Percentiles rank a stretch among this genome's conserved stretches.
Evolutionary conservation across 2,113 vertebrate species (phyloP).

Genomic region (Stigmatopora nigra): DNA sequence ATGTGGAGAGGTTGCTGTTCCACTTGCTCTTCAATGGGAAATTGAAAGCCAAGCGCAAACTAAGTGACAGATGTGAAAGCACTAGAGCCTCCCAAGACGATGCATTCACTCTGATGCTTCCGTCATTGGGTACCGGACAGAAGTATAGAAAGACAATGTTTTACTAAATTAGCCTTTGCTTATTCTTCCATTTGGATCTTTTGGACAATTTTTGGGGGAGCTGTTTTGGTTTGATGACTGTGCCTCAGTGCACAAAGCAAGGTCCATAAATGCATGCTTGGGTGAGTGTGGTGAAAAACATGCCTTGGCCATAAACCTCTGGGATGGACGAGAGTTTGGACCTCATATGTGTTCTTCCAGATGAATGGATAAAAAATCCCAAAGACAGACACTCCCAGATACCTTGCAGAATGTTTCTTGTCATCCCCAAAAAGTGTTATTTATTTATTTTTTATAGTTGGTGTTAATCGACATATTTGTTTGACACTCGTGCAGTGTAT

Average conservation of each 20-base stretch:
- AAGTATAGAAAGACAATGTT: background rate
- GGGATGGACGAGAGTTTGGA: background rate
- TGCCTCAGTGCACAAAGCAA: background rate
- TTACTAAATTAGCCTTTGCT: too few species aligned
- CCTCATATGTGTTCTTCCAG: background rate
- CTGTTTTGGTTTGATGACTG: background rate
- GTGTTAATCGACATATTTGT: too few species aligned
- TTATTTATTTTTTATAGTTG: too few species aligned
- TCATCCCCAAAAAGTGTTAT: too few species aligned
- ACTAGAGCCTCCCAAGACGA: constrained; percentile 43
- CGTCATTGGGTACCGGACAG: constrained; percentile 7
- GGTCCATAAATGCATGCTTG: too few species aligned
- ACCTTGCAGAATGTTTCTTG: too few species aligned
- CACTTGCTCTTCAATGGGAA: constrained; percentile 34
- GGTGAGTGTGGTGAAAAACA: too few species aligned
- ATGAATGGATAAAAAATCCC: too few species aligned
- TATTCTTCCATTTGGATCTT: background rate
- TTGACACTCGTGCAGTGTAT: background rate
- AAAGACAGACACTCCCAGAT: too few species aligned
- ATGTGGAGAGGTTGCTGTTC: constrained; percentile 67
- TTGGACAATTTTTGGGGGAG: background rate
- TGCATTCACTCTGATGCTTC: constrained; percentile 40
- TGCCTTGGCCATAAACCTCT: too few species aligned
- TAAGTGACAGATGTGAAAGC: constrained; percentile 51
- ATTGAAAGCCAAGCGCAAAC: constrained; percentile 57